phyloP scores from a whole-genome alignment of 2,797 vertebrate genomes.

The Alectoris magna region DNA sequence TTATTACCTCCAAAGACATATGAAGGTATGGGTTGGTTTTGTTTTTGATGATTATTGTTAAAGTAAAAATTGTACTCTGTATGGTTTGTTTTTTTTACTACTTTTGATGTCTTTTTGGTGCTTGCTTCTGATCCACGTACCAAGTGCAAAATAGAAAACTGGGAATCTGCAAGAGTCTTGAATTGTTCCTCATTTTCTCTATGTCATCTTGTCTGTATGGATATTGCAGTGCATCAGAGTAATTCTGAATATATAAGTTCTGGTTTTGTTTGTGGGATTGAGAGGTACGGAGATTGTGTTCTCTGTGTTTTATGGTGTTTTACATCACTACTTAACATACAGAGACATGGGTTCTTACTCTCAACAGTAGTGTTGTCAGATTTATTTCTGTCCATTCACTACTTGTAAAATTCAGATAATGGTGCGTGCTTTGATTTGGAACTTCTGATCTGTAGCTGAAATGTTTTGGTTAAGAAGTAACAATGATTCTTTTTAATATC shows the following conservation, averaged over 20 bases:
- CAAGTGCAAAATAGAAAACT: not conserved
- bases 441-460: not conserved
- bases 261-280: not conserved
- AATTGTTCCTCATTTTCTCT: not conserved
- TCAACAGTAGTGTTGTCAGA: not conserved
- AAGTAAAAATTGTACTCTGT: not conserved
- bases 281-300: not conserved
- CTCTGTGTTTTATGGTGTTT: not conserved
- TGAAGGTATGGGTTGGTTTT: conserved; percentile 85
- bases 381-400: not conserved
- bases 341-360: not conserved
- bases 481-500: conserved; percentile 7
- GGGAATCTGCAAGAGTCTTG: not conserved
- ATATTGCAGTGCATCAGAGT: not conserved
- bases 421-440: not conserved
- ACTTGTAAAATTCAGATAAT: not conserved
- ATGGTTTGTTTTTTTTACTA: not conserved
- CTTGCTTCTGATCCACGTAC: not conserved
- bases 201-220: not conserved
- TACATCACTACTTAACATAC: not conserved
- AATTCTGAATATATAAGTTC: not conserved
- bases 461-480: not conserved
- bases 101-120: not conserved
- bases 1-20: conserved; percentile 98
- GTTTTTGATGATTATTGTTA: not conserved